A percentile compares a stretch with the other conserved stretches of the same genome.
Conservation (phyloP, 2,888 invertebrate genomes). For the Cistogaster globosa region DNA sequence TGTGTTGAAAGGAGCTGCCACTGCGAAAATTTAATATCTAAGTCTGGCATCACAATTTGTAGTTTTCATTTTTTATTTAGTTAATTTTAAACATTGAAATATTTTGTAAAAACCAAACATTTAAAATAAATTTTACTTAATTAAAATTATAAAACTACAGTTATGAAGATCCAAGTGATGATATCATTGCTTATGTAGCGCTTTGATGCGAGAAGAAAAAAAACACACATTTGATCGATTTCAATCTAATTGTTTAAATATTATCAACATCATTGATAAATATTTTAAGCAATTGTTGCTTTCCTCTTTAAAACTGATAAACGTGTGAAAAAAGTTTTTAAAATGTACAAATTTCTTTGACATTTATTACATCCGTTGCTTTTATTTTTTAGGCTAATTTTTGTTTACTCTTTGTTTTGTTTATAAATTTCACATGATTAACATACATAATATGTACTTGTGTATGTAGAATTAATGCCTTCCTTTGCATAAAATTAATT, state of each 20-base stretch:
- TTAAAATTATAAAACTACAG: too few species aligned
- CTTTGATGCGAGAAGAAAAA: too few species aligned
- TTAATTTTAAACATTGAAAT: too few species aligned
- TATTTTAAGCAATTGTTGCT: slow-evolving; percentile 9
- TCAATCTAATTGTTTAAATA: too few species aligned
- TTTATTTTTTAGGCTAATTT: not conserved
- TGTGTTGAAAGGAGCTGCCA: too few species aligned
- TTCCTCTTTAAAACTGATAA: slow-evolving; percentile 5
- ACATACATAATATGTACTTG: slow-evolving; percentile 1
- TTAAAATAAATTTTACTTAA: too few species aligned
- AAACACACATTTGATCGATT: not conserved
- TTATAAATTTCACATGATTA: not conserved
- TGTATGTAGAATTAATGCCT: slow-evolving; percentile 52
- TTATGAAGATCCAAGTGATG: too few species aligned
- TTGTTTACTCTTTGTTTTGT: slow-evolving; percentile 7
- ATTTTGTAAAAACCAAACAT: too few species aligned
- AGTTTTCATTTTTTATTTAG: too few species aligned
- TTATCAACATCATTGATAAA: slow-evolving; percentile 12
- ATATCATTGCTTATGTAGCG: too few species aligned
- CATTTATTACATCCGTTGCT: slow-evolving; percentile 62
- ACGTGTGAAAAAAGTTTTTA: not conserved
- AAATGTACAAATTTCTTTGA: slow-evolving; percentile 33
- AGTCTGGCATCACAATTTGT: too few species aligned
- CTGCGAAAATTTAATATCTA: too few species aligned
- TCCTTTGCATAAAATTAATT: slow-evolving; percentile 22